These are phyloP conservation scores for Formica exsecta DNA, from an alignment of 1,140 invertebrate genomes.

Conservation along the genomic window DNA sequence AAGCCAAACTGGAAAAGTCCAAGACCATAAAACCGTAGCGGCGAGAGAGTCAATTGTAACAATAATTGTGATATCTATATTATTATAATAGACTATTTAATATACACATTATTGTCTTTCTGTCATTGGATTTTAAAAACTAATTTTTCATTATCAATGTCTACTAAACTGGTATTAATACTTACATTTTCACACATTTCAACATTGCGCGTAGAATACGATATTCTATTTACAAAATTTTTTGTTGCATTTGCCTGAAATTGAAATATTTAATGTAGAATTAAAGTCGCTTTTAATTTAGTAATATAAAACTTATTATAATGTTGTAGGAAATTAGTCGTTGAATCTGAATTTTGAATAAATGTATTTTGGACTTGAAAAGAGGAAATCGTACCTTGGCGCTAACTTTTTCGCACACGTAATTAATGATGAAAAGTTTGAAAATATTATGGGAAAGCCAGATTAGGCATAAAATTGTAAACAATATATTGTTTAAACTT, in stretches of 20 bases:
- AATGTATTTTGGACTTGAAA: neutral
- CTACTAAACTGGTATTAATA: neutral
- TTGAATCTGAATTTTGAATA: neutral
- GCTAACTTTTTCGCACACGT: neutral
- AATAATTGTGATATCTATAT: constrained; percentile 25
- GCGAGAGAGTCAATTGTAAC: neutral
- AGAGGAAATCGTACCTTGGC: constrained; percentile 21
- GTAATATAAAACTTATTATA: too few species aligned
- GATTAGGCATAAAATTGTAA: too few species aligned
- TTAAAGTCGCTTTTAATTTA: too few species aligned
- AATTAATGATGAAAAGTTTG: constrained; percentile 29
- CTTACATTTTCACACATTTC: constrained; percentile 8
- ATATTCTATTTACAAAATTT: constrained; percentile 8
- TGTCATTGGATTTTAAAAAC: neutral
- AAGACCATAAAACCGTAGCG: constrained; percentile 7
- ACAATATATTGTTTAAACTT: too few species aligned
- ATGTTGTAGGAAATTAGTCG: neutral
- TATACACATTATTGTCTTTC: too few species aligned
- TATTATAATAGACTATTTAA: constrained; percentile 15
- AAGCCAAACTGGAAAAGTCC: constrained; percentile 48
- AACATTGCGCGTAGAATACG: neutral
- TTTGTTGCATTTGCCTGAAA: constrained; percentile 15
- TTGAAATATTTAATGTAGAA: too few species aligned
- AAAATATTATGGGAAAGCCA: neutral
- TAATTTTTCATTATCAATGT: neutral